These are phyloP conservation scores for Ciconia stormi DNA, from an alignment of 2,113 vertebrate genomes.

Conservation along the genomic window DNA sequence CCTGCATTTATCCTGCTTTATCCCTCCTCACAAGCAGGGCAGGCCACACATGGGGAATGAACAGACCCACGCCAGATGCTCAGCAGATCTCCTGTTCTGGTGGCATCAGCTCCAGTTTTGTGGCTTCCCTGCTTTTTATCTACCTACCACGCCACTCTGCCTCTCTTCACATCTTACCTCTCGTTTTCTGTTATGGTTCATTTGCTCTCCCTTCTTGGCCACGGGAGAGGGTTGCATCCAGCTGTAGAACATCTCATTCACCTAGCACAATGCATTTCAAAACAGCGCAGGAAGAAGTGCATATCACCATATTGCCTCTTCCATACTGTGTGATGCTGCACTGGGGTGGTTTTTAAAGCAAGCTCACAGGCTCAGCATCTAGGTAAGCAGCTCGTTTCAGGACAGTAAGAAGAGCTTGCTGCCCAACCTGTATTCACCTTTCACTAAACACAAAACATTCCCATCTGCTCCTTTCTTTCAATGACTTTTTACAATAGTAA, in stretches of 20 bases:
- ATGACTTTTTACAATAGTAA: background rate
- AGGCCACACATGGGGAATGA: background rate
- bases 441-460: background rate
- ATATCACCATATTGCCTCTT: rapidly evolving
- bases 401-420: background rate
- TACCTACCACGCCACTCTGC: background rate
- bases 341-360: background rate
- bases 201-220: background rate
- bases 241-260: background rate
- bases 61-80: background rate
- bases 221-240: background rate
- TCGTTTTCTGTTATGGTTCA: rapidly evolving
- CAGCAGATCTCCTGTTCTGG: background rate
- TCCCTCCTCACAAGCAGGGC: background rate
- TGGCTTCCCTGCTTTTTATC: background rate
- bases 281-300: background rate
- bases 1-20: background rate
- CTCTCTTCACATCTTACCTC: background rate
- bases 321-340: rapidly evolving
- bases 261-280: background rate
- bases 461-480: background rate
- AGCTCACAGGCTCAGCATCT: background rate
- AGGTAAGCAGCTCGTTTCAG: background rate
- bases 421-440: background rate
- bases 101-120: background rate